A percentile compares a stretch with the other conserved stretches of the same genome.
phyloP scores from a whole-genome alignment of 2,113 vertebrate species.

The Cynocephalus volans region DNA sequence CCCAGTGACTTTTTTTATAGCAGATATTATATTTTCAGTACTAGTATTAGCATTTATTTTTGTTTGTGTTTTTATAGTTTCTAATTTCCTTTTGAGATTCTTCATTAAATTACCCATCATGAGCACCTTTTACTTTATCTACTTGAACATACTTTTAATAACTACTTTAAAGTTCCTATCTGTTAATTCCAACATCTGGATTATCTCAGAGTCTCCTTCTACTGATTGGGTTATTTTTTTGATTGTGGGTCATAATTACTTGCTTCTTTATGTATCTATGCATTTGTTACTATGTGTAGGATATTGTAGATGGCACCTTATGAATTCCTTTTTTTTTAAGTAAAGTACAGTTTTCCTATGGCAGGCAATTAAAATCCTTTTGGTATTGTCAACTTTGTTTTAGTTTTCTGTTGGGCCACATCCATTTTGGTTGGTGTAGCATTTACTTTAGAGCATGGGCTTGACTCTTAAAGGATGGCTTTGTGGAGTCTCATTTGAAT shows the following conservation, averaged over 20 bases:
- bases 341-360: not conserved
- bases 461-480: not conserved
- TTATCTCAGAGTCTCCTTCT: not conserved
- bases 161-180: not conserved
- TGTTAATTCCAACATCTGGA: not conserved
- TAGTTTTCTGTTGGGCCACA: not conserved
- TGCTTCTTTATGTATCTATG: not conserved
- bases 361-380: not conserved
- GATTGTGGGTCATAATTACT: not conserved
- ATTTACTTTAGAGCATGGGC: not conserved
- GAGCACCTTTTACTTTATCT: not conserved
- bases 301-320: not conserved
- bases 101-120: not conserved
- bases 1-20: not conserved
- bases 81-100: not conserved
- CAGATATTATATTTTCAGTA: not conserved
- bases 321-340: not conserved
- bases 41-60: not conserved
- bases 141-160: not conserved
- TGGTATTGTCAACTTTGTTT: not conserved
- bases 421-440: not conserved
- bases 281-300: not conserved
- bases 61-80: not conserved
- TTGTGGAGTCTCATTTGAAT: not conserved
- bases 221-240: not conserved